Base-by-base conservation (phyloP, 1,140 invertebrate species). In the Drosophila ficusphila region DNA sequence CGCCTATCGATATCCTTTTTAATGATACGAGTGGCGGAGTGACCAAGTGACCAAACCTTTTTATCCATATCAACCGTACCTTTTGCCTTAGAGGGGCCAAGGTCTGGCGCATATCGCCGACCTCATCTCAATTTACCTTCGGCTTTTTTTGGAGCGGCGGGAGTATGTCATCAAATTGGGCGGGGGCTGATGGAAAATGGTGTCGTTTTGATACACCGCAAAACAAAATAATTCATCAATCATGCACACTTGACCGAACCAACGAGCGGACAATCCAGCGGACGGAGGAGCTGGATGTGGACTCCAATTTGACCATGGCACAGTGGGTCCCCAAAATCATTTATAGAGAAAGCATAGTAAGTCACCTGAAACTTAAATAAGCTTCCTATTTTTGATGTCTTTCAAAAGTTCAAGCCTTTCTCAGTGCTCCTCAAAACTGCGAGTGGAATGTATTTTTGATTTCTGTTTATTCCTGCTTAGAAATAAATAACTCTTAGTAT, bases 181-280 rank as follows among this genome's bases (percentile, higher is more conserved):
- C 23, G 41, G 23, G n/a, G 44, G 29, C 12, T 41, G 48, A 54
- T 53, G 31, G 44, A 77, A 73, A 77, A 62, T 88, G 83, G 75
- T 89, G 83, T 89, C 74, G 82, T 88, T 88, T 88, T 88, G 82
- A 88, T 88, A 78, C 74, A 78, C 82, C 82, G 82, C 82, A 89
- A 78, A 88, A 78, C 83, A 82, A 88, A 88, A 89, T 88, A 88
- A 71, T 88, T 89, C 82, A 88, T 88, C 82, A 88, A 88, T 88
- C 82, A 89, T 88, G 83, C 70, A 89, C 82, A 88, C 83, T 88
- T 88, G 82, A 88, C 70, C 83, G 83, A 64, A 21, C 54, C 41
- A 39, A 3, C 27, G 39, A 42, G 25, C 56, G 64, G 14, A 12
- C 46, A 14, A 21, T 29, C 34, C 39, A 29, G 12, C 12, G 38